Conservation (phyloP, 2,888 invertebrate genomes). For the Cactoblastis cactorum region DNA sequence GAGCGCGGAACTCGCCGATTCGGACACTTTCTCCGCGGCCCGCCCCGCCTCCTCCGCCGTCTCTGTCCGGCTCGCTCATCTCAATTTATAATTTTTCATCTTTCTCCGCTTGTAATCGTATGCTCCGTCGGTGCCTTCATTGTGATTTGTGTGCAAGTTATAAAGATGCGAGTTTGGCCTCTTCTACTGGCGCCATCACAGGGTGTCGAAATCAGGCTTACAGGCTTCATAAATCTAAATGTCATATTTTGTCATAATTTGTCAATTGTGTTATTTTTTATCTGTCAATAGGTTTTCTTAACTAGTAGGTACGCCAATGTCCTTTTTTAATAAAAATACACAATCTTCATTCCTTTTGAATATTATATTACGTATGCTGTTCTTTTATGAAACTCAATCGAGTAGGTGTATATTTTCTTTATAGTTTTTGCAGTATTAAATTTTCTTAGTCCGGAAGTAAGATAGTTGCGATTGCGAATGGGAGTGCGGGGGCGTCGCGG, state of each 20-base stretch:
- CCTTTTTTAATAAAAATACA: too few relatives aligned
- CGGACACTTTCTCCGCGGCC: conserved; percentile 8
- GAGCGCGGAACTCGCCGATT: conserved; percentile 3
- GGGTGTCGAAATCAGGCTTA: too few relatives aligned
- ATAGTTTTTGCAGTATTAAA: background rate
- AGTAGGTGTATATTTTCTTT: too few relatives aligned
- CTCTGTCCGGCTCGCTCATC: background rate
- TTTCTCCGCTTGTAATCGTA: background rate
- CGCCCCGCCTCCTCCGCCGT: background rate
- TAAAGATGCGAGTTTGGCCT: background rate
- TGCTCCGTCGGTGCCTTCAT: background rate
- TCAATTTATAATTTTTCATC: background rate
- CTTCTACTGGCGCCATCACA: too few relatives aligned
- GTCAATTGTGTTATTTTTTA: too few relatives aligned
- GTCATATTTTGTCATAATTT: too few relatives aligned
- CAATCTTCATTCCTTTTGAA: too few relatives aligned
- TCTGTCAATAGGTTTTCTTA: too few relatives aligned
- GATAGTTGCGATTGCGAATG: background rate
- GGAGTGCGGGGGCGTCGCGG: background rate
- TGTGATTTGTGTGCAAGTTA: background rate
- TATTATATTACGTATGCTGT: too few relatives aligned
- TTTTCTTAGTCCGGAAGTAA: background rate
- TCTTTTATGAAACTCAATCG: too few relatives aligned
- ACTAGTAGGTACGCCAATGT: too few relatives aligned
- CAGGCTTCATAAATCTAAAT: too few relatives aligned